Base-by-base conservation (phyloP, 2,888 invertebrate species). In the Caenorhabditis becei region DNA sequence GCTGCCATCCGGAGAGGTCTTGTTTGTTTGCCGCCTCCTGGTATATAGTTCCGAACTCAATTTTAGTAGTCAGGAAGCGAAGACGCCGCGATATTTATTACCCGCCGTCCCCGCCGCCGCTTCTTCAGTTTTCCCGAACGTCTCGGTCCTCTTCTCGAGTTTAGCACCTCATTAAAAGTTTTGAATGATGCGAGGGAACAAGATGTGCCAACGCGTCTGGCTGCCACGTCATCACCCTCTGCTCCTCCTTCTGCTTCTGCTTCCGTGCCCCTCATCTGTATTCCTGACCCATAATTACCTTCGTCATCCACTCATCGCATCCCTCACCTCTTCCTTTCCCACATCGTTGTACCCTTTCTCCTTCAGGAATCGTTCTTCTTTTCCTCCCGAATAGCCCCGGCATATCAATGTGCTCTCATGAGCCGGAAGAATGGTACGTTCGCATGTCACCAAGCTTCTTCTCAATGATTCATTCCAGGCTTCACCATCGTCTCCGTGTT, bases 391-490 rank as follows among this genome's bases (percentile, higher is more conserved):
- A 51, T 23, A 20, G 54, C 49, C 26, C n/a, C 49, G 53, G 44
- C 54, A 75, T 61, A 67, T 77, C 77, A 77, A 77, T 77, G 77
- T 77, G 77, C 77, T 77, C 70, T 77, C 77, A 77, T 77, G 77
- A 77, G 70, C 69, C 70, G 77, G 59, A 70, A 70, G 77, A 77
- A 77, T 77, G 77, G 77, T 77, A 62, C 18, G 77, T 59, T 53
- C 7, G 4, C 4, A 20, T 5, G 35, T 18, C 18, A 18, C 2
- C 2, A 20, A n/a, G 18, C 2, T 4, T 47, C 1, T 5, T 2
- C 2, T n/a, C n/a, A 7, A 4, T 18, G 11, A 18, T 3, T 5
- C 32, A 16, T 62, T 77, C n/a, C 56, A 77, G 77, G 77, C 65
- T 70, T 70, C 47, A 51, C 49, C 49, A 62, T 77, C 62, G 69